Base-by-base conservation (phyloP, 2,888 invertebrate genomes). In the Asteroscopus sphinx region DNA sequence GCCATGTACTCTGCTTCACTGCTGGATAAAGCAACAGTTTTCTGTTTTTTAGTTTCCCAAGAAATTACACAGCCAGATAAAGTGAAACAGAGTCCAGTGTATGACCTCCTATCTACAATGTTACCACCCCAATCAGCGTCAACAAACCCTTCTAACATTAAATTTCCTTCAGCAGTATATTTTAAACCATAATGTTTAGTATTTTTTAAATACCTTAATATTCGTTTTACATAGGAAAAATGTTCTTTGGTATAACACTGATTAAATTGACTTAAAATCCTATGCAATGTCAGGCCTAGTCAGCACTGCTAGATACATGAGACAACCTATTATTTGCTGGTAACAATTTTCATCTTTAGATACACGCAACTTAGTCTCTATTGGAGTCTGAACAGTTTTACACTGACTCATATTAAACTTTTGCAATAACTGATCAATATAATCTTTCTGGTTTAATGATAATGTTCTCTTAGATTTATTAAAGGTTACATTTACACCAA, bases 1-100 rank as follows among this genome's bases (percentile, higher is more conserved):
- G 56, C 44, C 13, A 58, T 32, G 52, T 58, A 58, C 11, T 58
- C 46, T 9, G 49, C 42, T 9, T 47, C 54, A 4, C 35, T 54
- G 15, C 54, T 54, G 11, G 52, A 52, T 9, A 52, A 33, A 3
- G 47, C 16, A 1, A 55, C 47, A 25, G 47, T 36, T 8, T 36
- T 47, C 9, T 55, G 55, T 26, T 55, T 55, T 2, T 12, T 47
- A 11, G 32, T 35, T 13, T 46, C 26, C 39, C 40, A 54, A n/a
- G 54, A 54, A 4, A 54, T 54, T 0, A 47, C 46, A 28, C 33
- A 40, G 3, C 48, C 48, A 25, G 3, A 2, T 21, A 48, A 30
- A 7, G 4, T 16, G 30, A 56, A 56, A 17, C 44, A 47, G 7
- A 21, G 39, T 6, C 47, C 47, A 21, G 51, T 51, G 3, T 51